Evolutionary conservation across 2,888 invertebrate genomes (phyloP).

Genomic region (Arctia plantaginis): DNA sequence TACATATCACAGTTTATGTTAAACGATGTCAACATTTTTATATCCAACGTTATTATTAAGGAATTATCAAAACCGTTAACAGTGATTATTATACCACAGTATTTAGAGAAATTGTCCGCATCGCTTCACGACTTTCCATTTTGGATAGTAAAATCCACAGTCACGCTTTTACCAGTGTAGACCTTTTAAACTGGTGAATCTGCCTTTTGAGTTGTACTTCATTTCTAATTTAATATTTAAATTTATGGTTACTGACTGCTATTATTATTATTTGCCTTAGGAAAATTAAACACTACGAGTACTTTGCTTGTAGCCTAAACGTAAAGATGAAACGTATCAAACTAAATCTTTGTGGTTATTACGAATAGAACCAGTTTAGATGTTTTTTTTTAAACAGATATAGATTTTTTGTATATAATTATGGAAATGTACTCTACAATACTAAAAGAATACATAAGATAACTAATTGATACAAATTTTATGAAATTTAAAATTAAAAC

Average conservation of each 20-base stretch:
- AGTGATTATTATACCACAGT: slow-evolving; percentile 2
- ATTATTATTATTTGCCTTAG: neutral
- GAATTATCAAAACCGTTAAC: slow-evolving; percentile 33
- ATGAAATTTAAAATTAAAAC: too few species aligned
- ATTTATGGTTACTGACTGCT: neutral
- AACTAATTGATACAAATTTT: neutral
- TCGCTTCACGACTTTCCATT: slow-evolving; percentile 54
- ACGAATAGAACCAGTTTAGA: neutral
- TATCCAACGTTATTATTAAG: slow-evolving; percentile 13
- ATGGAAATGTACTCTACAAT: neutral
- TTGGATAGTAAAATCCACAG: slow-evolving; percentile 38
- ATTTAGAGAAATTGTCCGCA: slow-evolving; percentile 43
- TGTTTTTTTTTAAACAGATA: neutral
- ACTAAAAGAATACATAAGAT: neutral
- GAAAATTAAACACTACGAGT: too few species aligned
- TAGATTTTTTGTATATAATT: neutral
- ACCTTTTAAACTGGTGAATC: slow-evolving; percentile 37
- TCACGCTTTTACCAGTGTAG: slow-evolving; percentile 56
- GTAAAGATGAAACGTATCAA: neutral
- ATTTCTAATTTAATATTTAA: neutral
- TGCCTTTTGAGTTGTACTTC: slow-evolving; percentile 12
- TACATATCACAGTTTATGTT: neutral
- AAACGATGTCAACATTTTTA: neutral
- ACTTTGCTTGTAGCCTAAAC: too few species aligned
- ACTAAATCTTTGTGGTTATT: neutral